Conservation (phyloP, 2,113 vertebrate species). For the Lamprologus tigripictilis region DNA sequence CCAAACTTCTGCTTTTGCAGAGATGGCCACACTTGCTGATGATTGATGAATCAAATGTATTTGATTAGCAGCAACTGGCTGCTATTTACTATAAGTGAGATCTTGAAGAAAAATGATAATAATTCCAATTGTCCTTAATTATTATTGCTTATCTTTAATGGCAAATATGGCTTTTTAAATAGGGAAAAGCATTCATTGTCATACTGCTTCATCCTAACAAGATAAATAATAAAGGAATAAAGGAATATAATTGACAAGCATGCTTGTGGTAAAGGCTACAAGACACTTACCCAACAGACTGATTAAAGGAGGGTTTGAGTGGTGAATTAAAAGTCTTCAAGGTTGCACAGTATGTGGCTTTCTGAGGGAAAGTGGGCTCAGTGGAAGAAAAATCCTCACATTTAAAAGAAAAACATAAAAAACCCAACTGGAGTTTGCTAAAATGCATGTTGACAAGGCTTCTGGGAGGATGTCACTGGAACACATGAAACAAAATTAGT, state of each 20-base stretch:
- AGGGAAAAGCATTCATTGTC: not conserved
- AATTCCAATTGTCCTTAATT: too few species aligned
- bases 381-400: not conserved
- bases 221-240: not conserved
- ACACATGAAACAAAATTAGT: not conserved
- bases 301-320: not conserved
- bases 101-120: not conserved
- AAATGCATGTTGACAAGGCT: not conserved
- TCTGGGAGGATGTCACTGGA: not conserved
- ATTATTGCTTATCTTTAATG: not conserved
- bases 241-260: not conserved
- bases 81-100: not conserved
- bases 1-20: not conserved
- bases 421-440: not conserved
- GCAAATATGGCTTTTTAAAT: not conserved
- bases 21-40: not conserved
- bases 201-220: too few species aligned
- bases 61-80: not conserved
- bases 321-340: not conserved
- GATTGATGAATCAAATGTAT: not conserved
- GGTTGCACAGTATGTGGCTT: not conserved
- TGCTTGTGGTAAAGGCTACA: not conserved
- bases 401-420: not conserved
- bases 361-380: not conserved
- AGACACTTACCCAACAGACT: not conserved